Base-by-base conservation (phyloP, 2,888 invertebrate genomes). In the Lamproptera curius region DNA sequence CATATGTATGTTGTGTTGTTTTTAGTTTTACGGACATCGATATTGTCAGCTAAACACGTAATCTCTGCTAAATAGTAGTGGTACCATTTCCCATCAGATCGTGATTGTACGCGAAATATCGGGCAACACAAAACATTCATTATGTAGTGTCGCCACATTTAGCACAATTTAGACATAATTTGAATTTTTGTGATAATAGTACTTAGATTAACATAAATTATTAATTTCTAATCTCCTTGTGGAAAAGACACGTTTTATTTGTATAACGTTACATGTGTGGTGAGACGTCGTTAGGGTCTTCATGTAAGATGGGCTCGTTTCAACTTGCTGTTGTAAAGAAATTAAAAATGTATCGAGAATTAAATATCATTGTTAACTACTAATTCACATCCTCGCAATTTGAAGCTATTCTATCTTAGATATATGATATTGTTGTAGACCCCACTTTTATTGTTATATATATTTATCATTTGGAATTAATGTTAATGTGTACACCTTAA, bases 241-340 rank as follows among this genome's bases (percentile, higher is more conserved):
- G 67, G 70, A 71, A 80, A 83, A 81, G 80, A 83, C 78, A 77
- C 64, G 50, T 65, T 62, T 60, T 53, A 58, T 54, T 58, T 52
- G 53, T 44, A 68, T 67, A 77, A 82, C 80, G 86, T 86, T 86
- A 85, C 87, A 86, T 86, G 86, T 86, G 87, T 86, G 85, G 87
- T 86, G 87, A 87, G 86, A 86, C 86, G 86, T 81, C 79, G 82
- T 76, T 79, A 83, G 82, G 76, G 70, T 69, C 67, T 74, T 60
- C 48, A 51, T 59, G 47, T 68, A 70, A 71, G 70, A 73, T 71
- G 62, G 70, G 67, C 59, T 65, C 42, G 67, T 72, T 76, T 76
- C 72, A 64, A 65, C 69, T 74, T 74, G 66, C 65, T 61, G 53
- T 10, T 16, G 41, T 51, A 43, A 37, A 38, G 40, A 26, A 44